Evolutionary conservation across 2,888 invertebrate species (phyloP).

Genomic region (Geotrupes spiniger): DNA sequence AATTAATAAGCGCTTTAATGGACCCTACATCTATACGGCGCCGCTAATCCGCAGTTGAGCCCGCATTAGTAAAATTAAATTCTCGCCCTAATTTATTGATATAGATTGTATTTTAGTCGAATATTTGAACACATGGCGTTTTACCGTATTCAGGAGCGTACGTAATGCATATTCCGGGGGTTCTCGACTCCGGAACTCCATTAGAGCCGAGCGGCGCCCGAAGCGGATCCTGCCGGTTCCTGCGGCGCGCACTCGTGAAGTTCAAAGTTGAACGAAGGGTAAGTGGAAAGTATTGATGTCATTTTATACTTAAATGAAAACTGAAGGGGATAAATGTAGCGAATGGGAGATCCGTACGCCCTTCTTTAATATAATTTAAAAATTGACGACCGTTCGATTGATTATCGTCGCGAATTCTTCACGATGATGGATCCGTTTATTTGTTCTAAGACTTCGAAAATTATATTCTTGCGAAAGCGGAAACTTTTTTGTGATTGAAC

Average conservation of each 20-base stretch:
- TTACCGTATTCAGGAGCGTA: conserved; percentile 18
- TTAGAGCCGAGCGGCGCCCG: conserved; percentile 29
- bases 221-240: conserved; percentile 25
- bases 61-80: conserved; percentile 30
- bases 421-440: too few species aligned
- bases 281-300: conserved; percentile 21
- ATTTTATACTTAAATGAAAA: conserved; percentile 19
- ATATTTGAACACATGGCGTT: conserved; percentile 31
- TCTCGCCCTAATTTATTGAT: conserved; percentile 29
- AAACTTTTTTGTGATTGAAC: too few species aligned
- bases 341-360: conserved; percentile 8
- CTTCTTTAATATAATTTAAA: conserved; percentile 11
- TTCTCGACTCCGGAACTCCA: conserved; percentile 28
- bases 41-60: conserved; percentile 23
- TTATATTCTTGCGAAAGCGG: too few species aligned
- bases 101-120: conserved; percentile 28
- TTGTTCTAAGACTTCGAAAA: too few species aligned
- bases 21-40: not conserved
- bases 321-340: conserved; percentile 13
- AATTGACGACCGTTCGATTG: conserved; percentile 15
- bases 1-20: conserved; percentile 2
- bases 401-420: conserved; percentile 11
- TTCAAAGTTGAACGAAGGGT: conserved; percentile 13
- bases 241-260: conserved; percentile 20
- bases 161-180: conserved; percentile 15